A percentile compares a stretch with the other conserved stretches of the same genome.
These are phyloP conservation scores for Drosophila neocordata DNA, from an alignment of 1,140 invertebrate genomes.

Conservation along the genomic window DNA sequence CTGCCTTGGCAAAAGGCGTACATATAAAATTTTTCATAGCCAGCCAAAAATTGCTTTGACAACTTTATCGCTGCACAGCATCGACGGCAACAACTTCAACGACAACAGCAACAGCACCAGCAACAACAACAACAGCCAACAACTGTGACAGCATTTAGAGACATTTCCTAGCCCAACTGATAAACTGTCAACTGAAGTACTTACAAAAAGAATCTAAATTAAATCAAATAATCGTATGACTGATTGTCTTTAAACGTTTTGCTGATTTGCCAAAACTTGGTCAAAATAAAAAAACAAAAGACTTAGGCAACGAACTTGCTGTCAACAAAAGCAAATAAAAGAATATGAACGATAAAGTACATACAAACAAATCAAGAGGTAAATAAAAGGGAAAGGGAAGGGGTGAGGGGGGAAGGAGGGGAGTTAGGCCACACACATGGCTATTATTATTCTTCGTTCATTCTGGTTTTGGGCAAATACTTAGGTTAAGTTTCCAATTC, in stretches of 20 bases:
- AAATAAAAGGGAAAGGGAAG: no score
- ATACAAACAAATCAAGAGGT: no score
- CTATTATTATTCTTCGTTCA: constrained; percentile 26
- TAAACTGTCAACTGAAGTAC: constrained; percentile 66
- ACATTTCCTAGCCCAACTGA: constrained; percentile 61
- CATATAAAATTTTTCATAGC: constrained; percentile 67
- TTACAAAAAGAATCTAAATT: constrained; percentile 71
- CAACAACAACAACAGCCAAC: constrained; percentile 22
- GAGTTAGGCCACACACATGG: constrained; percentile 53
- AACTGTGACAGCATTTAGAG: constrained; percentile 55
- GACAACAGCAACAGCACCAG: constrained; percentile 36
- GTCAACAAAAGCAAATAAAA: constrained; percentile 15
- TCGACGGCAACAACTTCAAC: constrained; percentile 62
- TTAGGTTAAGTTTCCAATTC: constrained; percentile 34
- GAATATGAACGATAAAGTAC: background rate
- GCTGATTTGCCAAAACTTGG: constrained; percentile 52
- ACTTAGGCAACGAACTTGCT: constrained; percentile 70
- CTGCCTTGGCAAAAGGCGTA: constrained; percentile 27
- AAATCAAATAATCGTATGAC: constrained; percentile 74
- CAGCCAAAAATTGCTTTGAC: constrained; percentile 77
- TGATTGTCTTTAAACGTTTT: constrained; percentile 48
- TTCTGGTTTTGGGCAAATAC: constrained; percentile 26
- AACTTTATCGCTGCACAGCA: constrained; percentile 76
- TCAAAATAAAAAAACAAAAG: constrained; percentile 60
- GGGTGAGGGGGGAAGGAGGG: no score